These are phyloP conservation scores for Threskiornis aethiopicus DNA, from an alignment of 2,797 vertebrate genomes.

Conservation along the genomic window DNA sequence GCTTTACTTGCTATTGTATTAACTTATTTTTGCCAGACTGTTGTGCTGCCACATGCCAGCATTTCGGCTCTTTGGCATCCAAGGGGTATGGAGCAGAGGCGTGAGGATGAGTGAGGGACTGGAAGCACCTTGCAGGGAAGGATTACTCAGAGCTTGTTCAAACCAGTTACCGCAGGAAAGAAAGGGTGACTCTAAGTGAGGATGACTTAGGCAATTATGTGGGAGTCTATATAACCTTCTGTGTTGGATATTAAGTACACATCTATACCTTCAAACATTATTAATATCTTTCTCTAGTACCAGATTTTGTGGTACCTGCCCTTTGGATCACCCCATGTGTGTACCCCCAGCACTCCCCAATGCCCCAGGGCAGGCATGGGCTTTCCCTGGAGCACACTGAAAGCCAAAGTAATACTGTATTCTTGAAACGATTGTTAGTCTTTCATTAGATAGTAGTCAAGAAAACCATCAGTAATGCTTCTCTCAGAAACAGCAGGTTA, in stretches of 20 bases:
- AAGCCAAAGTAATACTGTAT: too few species aligned
- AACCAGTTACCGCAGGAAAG: not conserved
- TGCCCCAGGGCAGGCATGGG: accelerated
- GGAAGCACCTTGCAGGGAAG: not conserved
- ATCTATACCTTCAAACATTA: not conserved
- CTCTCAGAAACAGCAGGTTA: not conserved
- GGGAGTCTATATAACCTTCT: not conserved
- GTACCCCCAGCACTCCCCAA: too few species aligned
- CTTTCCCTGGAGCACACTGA: not conserved
- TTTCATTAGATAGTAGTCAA: not conserved
- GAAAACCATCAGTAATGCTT: not conserved
- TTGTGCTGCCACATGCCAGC: not conserved
- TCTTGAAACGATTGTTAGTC: too few species aligned
- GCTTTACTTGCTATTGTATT: not conserved
- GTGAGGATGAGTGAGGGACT: not conserved
- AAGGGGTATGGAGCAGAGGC: not conserved
- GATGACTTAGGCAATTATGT: too few species aligned
- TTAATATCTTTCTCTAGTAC: too few species aligned
- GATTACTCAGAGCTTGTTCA: too few species aligned
- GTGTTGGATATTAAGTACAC: too few species aligned
- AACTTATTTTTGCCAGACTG: not conserved
- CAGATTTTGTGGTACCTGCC: too few species aligned
- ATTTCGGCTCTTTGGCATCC: too few species aligned
- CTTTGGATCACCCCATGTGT: not conserved
- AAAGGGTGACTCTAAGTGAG: not conserved